Conservation (phyloP, 2,113 vertebrate species). For the Bufo bufo region DNA sequence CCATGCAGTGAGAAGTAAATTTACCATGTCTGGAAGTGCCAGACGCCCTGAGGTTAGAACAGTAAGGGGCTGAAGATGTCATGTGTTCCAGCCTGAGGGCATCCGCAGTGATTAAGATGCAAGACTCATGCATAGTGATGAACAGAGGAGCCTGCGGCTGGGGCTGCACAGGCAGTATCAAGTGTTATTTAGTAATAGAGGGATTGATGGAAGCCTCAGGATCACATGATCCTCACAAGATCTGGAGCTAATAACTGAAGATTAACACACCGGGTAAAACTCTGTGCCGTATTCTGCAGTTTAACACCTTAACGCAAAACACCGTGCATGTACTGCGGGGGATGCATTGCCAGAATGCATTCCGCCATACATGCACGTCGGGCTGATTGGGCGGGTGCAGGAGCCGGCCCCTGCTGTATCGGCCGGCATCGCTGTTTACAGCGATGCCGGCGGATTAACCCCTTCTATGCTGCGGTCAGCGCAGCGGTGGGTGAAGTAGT, state of each 20-base stretch:
- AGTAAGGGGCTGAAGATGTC: neutral
- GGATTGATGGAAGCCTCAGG: neutral
- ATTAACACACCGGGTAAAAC: slow-evolving; percentile 10
- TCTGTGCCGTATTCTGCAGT: slow-evolving; percentile 25
- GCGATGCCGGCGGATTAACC: no score
- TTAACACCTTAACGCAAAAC: neutral
- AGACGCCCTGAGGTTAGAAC: neutral
- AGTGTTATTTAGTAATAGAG: neutral
- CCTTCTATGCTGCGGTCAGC: no score
- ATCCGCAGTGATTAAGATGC: neutral
- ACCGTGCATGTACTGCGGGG: no score
- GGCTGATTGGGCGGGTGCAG: no score
- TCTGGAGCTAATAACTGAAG: neutral
- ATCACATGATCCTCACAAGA: slow-evolving; percentile 11
- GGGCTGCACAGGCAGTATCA: neutral
- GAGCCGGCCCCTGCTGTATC: no score
- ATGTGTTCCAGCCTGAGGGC: neutral
- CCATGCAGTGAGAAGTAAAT: neutral
- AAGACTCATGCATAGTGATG: neutral
- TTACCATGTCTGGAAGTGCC: neutral
- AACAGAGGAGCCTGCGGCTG: neutral
- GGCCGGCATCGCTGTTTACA: no score
- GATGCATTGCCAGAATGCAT: no score
- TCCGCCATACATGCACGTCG: no score
- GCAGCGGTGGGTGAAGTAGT: no score